Percentiles rank a stretch among this genome's conserved stretches.
phyloP scores from a whole-genome alignment of 2,113 vertebrate genomes.

The Lagenorhynchus albirostris region DNA sequence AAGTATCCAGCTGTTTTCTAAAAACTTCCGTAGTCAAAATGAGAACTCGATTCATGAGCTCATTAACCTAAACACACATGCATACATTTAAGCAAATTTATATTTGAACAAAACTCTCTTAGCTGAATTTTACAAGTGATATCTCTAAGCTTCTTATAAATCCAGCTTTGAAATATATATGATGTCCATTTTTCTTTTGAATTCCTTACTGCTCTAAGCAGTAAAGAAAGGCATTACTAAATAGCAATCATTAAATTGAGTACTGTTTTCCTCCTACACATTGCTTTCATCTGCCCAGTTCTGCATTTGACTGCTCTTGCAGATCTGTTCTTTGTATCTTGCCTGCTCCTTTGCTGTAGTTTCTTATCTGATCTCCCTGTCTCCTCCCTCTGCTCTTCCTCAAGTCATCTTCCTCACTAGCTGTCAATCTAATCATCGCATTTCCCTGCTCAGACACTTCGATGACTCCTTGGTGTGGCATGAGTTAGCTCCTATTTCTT shows the following conservation, averaged over 20 bases:
- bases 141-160: background rate
- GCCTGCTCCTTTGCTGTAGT: background rate
- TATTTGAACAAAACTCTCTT: background rate
- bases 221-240: background rate
- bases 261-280: background rate
- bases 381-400: background rate
- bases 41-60: constrained; percentile 89
- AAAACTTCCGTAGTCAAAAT: constrained; percentile 88
- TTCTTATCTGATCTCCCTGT: background rate
- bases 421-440: background rate
- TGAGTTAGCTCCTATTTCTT: background rate
- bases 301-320: background rate
- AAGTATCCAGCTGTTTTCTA: constrained; percentile 89
- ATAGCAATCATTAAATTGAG: background rate
- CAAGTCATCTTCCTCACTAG: background rate
- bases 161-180: background rate
- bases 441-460: no score
- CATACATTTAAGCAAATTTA: constrained; percentile 26
- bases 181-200: background rate
- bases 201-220: background rate
- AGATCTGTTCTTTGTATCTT: background rate
- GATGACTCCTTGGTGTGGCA: rapidly evolving
- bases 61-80: constrained; percentile 85
- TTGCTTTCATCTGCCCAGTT: background rate
- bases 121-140: background rate